phyloP scores from a whole-genome alignment of 2,113 vertebrate species.

The Lepisosteus osseus region DNA sequence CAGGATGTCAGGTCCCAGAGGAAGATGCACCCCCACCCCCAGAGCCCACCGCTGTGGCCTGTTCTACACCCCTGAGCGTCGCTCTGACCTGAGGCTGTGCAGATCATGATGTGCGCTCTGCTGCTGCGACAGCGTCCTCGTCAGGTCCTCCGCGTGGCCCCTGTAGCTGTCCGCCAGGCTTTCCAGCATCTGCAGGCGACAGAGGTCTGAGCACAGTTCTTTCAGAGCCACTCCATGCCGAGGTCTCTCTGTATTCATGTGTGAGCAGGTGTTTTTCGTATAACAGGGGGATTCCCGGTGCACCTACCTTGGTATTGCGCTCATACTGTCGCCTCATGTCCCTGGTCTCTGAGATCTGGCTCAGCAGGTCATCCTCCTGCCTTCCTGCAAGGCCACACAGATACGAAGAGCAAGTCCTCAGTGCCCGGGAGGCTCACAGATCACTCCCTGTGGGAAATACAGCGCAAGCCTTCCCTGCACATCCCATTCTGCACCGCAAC shows the following conservation, averaged over 20 bases:
- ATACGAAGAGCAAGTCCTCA: background rate
- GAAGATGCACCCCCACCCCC: too few relatives aligned
- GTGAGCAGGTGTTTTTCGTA: background rate
- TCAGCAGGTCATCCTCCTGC: conserved; percentile 64
- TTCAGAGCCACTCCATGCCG: too few relatives aligned
- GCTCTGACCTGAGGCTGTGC: conserved; percentile 50
- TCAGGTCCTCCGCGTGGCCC: conserved; percentile 50
- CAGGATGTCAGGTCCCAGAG: too few relatives aligned
- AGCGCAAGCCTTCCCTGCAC: too few relatives aligned
- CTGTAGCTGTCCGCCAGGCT: conserved; percentile 63
- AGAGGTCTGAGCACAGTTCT: too few relatives aligned
- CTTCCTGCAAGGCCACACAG: conserved; percentile 45
- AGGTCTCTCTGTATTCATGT: background rate
- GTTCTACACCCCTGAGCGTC: background rate
- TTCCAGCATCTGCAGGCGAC: conserved; percentile 55
- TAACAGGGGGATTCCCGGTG: background rate
- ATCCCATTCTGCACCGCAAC: too few relatives aligned
- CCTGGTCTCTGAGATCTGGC: conserved; percentile 60
- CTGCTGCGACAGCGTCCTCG: conserved; percentile 52
- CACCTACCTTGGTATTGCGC: conserved; percentile 55
- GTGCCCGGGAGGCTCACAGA: too few relatives aligned
- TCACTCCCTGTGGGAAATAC: too few relatives aligned
- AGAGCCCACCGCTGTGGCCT: background rate
- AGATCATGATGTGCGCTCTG: conserved; percentile 47
- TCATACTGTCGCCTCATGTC: conserved; percentile 62